Evolutionary conservation across 2,113 vertebrate genomes (phyloP).

Genomic region (Alligator mississippiensis): DNA sequence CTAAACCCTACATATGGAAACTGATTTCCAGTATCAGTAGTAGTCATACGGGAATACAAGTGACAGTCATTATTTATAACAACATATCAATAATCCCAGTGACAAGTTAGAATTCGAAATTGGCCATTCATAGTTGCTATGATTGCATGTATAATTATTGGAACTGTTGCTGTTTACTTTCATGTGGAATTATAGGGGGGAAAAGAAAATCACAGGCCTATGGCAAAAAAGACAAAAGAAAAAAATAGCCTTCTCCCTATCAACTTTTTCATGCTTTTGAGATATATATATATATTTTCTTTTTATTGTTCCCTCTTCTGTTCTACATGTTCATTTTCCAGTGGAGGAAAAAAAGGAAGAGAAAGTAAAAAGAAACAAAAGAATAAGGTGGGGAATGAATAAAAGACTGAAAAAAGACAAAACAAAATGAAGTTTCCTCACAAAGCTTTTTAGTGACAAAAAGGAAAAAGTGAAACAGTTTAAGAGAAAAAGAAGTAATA

Average conservation of each 20-base stretch:
- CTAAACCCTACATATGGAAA: no score
- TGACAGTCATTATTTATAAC: background rate
- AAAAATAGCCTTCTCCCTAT: background rate
- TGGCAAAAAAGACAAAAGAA: no score
- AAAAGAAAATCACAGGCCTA: background rate
- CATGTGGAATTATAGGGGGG: background rate
- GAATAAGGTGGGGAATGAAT: background rate
- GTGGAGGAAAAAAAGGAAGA: background rate
- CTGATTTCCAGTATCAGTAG: background rate
- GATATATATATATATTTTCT: background rate
- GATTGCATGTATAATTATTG: background rate
- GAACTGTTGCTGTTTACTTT: background rate
- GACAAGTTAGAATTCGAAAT: background rate
- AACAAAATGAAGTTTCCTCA: background rate
- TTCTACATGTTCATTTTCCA: background rate
- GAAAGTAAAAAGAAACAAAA: background rate
- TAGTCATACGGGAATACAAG: background rate
- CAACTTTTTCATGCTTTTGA: background rate
- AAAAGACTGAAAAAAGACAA: background rate
- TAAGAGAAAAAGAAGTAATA: background rate
- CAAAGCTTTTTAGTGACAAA: background rate
- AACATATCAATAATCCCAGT: fast-evolving
- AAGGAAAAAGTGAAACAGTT: background rate
- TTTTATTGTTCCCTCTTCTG: background rate
- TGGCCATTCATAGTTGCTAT: no score